Evolutionary conservation across 2,113 vertebrate species (phyloP).

Genomic region (human): DNA sequence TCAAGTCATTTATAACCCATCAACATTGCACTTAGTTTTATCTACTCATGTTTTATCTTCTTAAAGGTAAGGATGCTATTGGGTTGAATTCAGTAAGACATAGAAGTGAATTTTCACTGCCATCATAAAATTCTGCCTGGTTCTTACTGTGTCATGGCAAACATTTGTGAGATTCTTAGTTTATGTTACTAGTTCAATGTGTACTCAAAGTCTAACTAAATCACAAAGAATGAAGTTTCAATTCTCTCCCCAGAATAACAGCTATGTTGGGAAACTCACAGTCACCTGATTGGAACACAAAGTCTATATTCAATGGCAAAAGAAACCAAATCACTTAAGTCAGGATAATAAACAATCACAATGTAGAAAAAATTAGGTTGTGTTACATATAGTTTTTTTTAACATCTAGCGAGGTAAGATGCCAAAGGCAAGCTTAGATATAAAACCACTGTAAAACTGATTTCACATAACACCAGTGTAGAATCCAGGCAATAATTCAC

Average conservation of each 20-base stretch:
- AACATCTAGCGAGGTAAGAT: background rate
- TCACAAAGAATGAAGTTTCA: background rate
- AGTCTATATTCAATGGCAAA: background rate
- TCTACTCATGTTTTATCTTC: background rate
- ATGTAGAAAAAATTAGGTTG: background rate
- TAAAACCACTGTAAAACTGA: background rate
- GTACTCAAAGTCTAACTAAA: background rate
- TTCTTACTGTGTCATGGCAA: background rate
- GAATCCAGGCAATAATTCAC: background rate
- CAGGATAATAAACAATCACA: background rate
- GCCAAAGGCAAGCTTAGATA: background rate
- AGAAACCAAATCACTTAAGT: background rate
- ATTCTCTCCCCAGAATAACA: background rate
- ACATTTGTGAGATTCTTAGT: background rate
- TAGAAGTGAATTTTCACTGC: background rate
- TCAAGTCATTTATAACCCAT: background rate
- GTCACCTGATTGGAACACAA: background rate
- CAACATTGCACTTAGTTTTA: background rate
- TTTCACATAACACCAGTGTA: background rate
- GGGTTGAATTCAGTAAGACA: background rate
- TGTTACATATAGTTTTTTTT: background rate
- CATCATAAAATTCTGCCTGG: background rate
- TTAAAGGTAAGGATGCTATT: background rate
- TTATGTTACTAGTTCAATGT: background rate
- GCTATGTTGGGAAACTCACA: background rate